These are phyloP conservation scores for Magallana ariakensis DNA, from an alignment of 1,140 invertebrate species.

Conservation along the genomic window DNA sequence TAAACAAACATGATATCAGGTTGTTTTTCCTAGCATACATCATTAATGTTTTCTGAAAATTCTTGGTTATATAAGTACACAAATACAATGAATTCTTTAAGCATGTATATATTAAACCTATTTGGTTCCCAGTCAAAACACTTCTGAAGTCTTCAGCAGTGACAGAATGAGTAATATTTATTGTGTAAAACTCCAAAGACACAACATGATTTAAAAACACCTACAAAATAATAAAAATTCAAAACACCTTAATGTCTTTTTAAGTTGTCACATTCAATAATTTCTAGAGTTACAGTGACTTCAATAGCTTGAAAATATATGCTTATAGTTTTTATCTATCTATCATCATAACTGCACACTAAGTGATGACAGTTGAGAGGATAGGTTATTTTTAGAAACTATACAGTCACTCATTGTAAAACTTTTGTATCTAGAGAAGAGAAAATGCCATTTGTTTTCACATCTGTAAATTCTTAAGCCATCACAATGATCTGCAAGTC, in stretches of 20 bases:
- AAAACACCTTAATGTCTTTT: constrained; percentile 3
- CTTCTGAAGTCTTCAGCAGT: background rate
- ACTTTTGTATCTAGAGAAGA: constrained; percentile 36
- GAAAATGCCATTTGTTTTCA: constrained; percentile 42
- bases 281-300: background rate
- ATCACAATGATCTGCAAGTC: constrained; percentile 33
- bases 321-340: background rate
- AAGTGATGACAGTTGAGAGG: constrained; percentile 26
- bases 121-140: constrained; percentile 24
- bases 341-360: constrained; percentile 31
- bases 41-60: constrained; percentile 17
- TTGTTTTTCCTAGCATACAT: background rate
- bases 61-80: constrained; percentile 20
- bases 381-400: constrained; percentile 31
- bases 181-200: constrained; percentile 16
- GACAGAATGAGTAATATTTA: constrained; percentile 32
- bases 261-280: constrained; percentile 33
- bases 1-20: background rate
- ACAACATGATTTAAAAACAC: background rate
- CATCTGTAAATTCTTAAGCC: constrained; percentile 46
- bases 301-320: constrained; percentile 13
- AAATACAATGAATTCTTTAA: background rate
- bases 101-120: constrained; percentile 7
- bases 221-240: background rate
- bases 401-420: constrained; percentile 36